These are phyloP conservation scores for Solen grandis DNA, from an alignment of 1,140 invertebrate genomes.

Conservation along the genomic window DNA sequence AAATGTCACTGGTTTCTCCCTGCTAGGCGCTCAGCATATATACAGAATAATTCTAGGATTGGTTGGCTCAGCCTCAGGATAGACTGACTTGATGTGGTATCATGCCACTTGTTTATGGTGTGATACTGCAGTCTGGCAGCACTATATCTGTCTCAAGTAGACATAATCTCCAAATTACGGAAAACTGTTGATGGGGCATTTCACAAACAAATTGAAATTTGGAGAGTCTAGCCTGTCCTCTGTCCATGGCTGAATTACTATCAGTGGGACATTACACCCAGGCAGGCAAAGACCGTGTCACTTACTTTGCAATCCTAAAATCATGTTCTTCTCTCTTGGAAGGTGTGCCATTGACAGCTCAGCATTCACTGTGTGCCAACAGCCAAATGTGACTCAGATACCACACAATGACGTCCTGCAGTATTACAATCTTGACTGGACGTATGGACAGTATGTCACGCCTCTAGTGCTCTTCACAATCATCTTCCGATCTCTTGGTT, in stretches of 20 bases:
- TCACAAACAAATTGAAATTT: not conserved
- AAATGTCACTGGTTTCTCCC: too few relatives aligned
- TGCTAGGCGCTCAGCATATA: too few relatives aligned
- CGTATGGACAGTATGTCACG: constrained; percentile 50
- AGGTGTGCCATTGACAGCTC: constrained; percentile 11
- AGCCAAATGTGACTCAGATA: constrained; percentile 43
- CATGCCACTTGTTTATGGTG: too few relatives aligned
- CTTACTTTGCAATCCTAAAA: not conserved
- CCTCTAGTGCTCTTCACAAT: constrained; percentile 50
- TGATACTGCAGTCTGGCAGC: too few relatives aligned
- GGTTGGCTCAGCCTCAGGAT: too few relatives aligned
- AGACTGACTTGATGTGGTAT: too few relatives aligned
- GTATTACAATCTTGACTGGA: constrained; percentile 33
- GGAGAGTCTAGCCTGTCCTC: too few relatives aligned
- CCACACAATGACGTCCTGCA: constrained; percentile 36
- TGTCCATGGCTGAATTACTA: too few relatives aligned
- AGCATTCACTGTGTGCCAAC: constrained; percentile 40
- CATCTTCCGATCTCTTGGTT: constrained; percentile 45
- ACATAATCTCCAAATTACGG: not conserved
- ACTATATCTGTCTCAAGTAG: too few relatives aligned
- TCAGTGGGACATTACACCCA: not conserved
- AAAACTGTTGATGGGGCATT: not conserved
- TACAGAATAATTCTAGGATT: too few relatives aligned
- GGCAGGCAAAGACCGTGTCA: not conserved
- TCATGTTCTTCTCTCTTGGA: constrained; percentile 14